Evolutionary conservation across 2,113 vertebrate species (phyloP), one percentile per base, ranked within the genome.

Genomic region (Ranitomeya imitator): DNA sequence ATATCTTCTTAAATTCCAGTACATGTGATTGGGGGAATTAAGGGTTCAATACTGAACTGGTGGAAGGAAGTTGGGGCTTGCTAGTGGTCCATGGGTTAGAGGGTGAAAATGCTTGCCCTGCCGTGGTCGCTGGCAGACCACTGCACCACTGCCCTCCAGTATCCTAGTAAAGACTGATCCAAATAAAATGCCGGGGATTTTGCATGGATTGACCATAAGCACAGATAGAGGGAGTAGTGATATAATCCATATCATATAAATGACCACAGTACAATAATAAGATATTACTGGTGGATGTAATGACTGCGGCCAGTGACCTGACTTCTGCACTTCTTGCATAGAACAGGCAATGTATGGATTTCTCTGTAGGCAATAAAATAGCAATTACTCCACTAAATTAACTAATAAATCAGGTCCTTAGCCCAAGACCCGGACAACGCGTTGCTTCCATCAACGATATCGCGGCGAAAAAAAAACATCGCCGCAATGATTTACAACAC

Each of bases 331-430:
- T 19, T 37, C 45, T 45, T 18, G 15, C 80, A 51, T 65, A 18
- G 59, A 45, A 19, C 1, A 18, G 15, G 60, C 45, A 65, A 52
- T 67, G 19, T 71, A 71, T 71, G 63, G 82, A 55, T 71, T 84
- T 31, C 51, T 84, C 82, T 55, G 31, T 7, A 71, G 63, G 37
- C 82, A n/a, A 63, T 71, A 13, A 55, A 71, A 84, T 52, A 71
- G 63, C 21, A 69, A 86, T 78, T 63, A 86, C 61, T 67, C 45
- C 63, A 31, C 45, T 79, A 79, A 86, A 79, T 73, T 79, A 79
- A 67, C 60, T 52, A n/a, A 79, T 86, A 86, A 79, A 65, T 86
- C 45, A 9, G 6, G 69, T 57, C 79, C 67, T 26, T 45, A 59
- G 16, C 15, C 61, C 5, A 6, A 71, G 60, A 77, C 19, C 69